Percentiles rank a stretch among this genome's conserved stretches.
Conservation (phyloP, 2,888 invertebrate genomes). For the Nemoura dubitans region DNA sequence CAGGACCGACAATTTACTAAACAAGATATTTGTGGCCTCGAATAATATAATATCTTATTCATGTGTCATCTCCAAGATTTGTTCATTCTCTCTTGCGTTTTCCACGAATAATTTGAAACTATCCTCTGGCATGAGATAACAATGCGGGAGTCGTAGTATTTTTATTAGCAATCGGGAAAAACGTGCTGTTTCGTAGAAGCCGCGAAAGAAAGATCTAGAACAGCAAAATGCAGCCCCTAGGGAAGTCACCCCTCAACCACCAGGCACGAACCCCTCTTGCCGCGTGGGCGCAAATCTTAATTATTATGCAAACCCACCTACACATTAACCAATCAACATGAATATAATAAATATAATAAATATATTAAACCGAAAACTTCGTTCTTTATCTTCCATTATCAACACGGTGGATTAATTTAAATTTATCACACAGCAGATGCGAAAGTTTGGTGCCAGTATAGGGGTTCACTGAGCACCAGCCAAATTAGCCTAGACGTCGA, state of each 20-base stretch:
- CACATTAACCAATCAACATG: background rate
- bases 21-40: background rate
- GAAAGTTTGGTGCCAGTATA: background rate
- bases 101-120: background rate
- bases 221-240: background rate
- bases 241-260: background rate
- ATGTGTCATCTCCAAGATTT: background rate
- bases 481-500: background rate
- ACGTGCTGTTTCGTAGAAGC: background rate
- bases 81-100: background rate
- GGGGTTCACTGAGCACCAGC: background rate
- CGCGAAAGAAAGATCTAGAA: background rate
- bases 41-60: background rate
- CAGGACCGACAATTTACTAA: background rate
- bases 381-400: no score
- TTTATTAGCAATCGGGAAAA: conserved; percentile 3
- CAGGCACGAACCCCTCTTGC: no score
- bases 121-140: background rate
- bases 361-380: background rate
- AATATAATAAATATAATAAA: background rate
- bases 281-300: no score
- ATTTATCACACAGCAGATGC: background rate
- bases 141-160: background rate
- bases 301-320: background rate
- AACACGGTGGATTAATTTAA: background rate